phyloP scores from a whole-genome alignment of 2,888 invertebrate species.

The Pseudanteris insignis region DNA sequence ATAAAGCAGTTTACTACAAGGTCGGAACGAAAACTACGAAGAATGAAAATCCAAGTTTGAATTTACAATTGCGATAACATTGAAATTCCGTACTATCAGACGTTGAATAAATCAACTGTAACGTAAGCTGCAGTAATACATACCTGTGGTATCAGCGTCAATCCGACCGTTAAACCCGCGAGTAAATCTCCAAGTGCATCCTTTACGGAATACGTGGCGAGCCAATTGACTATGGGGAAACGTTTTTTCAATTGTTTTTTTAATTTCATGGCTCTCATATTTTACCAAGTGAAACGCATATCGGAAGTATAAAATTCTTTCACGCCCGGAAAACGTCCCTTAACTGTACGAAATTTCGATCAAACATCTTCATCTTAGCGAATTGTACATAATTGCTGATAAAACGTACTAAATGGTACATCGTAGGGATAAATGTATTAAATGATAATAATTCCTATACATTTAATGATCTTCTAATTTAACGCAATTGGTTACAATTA shows the following conservation, averaged over 20 bases:
- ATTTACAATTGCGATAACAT: conserved; percentile 9
- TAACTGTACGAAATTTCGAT: too few relatives aligned
- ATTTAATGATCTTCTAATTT: too few relatives aligned
- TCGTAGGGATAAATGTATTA: too few relatives aligned
- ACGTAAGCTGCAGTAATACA: neutral
- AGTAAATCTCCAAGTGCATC: conserved; percentile 69
- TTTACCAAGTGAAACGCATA: neutral
- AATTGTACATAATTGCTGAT: too few relatives aligned
- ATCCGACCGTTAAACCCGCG: conserved; percentile 69
- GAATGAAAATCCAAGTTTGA: neutral
- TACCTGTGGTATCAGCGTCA: conserved; percentile 67
- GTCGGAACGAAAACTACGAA: neutral
- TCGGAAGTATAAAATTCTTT: neutral
- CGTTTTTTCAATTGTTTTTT: conserved; percentile 35
- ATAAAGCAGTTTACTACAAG: too few relatives aligned
- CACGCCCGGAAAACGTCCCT: too few relatives aligned
- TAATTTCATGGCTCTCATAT: conserved; percentile 17
- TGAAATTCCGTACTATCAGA: conserved; percentile 2
- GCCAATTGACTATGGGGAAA: conserved; percentile 66
- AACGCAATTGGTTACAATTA: too few relatives aligned
- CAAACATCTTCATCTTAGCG: too few relatives aligned
- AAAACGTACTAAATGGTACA: too few relatives aligned
- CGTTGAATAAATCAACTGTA: too few relatives aligned
- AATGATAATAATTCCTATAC: too few relatives aligned
- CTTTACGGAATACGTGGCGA: conserved; percentile 64